These are phyloP conservation scores for Bucco capensis DNA, from an alignment of 2,113 vertebrate species.

Conservation along the genomic window DNA sequence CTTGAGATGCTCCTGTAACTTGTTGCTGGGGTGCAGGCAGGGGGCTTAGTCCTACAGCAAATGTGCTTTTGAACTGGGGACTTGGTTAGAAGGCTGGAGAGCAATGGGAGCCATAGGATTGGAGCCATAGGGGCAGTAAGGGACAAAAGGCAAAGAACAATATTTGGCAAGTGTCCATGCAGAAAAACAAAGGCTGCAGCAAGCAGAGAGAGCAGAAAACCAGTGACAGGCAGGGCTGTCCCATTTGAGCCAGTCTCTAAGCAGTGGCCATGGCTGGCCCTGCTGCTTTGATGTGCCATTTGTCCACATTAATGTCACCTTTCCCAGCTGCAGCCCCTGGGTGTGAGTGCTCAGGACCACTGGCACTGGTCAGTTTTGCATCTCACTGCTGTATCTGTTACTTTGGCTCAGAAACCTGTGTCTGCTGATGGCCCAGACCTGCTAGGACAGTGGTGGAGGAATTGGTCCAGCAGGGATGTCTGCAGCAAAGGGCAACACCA, in stretches of 20 bases:
- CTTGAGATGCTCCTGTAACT: not conserved
- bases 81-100: not conserved
- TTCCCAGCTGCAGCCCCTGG: not conserved
- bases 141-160: not conserved
- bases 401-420: not conserved
- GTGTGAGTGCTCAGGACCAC: not conserved
- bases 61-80: fast-evolving
- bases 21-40: not conserved
- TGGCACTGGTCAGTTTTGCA: not conserved
- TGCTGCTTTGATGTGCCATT: not conserved
- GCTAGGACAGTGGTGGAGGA: not conserved
- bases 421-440: not conserved
- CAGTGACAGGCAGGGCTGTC: fast-evolving
- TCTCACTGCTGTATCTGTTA: not conserved
- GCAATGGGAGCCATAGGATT: not conserved
- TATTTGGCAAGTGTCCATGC: not conserved
- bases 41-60: not conserved
- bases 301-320: not conserved
- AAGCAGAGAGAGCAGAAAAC: not conserved
- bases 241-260: not conserved
- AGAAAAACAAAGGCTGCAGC: not conserved
- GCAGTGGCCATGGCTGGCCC: not conserved
- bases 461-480: not conserved
- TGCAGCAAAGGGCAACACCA: not conserved
- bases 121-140: not conserved